Evolutionary conservation across 2,888 invertebrate species (phyloP).

Genomic region (Oscheius sp.): DNA sequence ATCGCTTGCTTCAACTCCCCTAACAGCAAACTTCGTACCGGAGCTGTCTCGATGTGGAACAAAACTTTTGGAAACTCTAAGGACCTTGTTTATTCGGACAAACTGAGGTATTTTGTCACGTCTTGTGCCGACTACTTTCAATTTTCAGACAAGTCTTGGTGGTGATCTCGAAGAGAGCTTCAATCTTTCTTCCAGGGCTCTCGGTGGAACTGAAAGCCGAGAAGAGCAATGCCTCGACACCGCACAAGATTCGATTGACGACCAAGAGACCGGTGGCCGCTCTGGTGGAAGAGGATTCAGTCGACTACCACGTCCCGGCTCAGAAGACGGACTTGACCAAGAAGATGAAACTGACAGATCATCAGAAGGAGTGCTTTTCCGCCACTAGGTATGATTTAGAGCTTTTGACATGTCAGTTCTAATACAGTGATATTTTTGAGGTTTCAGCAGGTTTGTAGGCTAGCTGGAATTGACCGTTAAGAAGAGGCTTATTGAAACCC

Average conservation of each 20-base stretch:
- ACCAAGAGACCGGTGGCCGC: conserved; percentile 15
- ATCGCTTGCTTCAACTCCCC: not conserved
- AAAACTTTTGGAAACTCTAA: conserved; percentile 11
- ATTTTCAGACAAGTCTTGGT: not conserved
- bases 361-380: conserved; percentile 31
- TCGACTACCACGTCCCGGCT: conserved; percentile 14
- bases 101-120: conserved; percentile 15
- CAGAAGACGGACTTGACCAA: conserved; percentile 1
- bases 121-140: not conserved
- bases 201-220: not conserved
- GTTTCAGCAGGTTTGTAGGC: too few relatives aligned
- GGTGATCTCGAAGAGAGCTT: not conserved
- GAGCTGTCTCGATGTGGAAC: conserved; percentile 19
- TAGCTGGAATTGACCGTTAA: too few relatives aligned
- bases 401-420: not conserved
- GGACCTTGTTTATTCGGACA: conserved; percentile 20
- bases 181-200: conserved; percentile 6
- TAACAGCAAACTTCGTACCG: not conserved
- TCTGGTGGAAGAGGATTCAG: conserved; percentile 34
- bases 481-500: too few relatives aligned
- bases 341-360: conserved; percentile 36
- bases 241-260: not conserved
- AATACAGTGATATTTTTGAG: not conserved
- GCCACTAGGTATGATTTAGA: not conserved
- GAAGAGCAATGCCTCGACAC: too few relatives aligned